A percentile compares a stretch with the other conserved stretches of the same genome.
Evolutionary conservation across 2,797 vertebrate species (phyloP).

Genomic region (Otolemur crassicaudatus): DNA sequence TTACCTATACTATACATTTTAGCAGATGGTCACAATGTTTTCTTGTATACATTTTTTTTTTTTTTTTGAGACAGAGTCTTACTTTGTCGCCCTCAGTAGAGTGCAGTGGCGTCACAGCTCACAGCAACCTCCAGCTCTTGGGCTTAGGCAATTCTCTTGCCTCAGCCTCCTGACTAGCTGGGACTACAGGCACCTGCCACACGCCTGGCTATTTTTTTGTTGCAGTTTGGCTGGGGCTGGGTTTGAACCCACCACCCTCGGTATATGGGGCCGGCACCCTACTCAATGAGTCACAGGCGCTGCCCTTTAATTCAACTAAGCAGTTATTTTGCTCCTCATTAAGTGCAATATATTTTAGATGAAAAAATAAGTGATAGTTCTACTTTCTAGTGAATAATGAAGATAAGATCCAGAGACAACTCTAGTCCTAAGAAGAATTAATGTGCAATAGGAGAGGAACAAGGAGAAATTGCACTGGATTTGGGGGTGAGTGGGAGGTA

Average conservation of each 20-base stretch:
- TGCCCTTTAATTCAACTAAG: conserved; percentile 47
- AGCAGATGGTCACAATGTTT: conserved; percentile 33
- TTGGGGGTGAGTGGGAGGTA: background rate
- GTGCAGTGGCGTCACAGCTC: too few species aligned
- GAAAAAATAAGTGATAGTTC: conserved; percentile 1
- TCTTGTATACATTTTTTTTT: conserved; percentile 37
- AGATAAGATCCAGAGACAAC: conserved; percentile 29
- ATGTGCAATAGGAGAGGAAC: background rate
- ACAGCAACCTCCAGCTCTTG: too few species aligned
- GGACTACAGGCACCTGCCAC: too few species aligned
- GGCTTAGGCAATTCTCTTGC: too few species aligned
- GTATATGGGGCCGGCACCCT: too few species aligned
- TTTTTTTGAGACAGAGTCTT: too few species aligned
- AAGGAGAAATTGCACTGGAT: background rate
- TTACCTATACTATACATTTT: conserved; percentile 18
- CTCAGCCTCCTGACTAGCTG: too few species aligned
- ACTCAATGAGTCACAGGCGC: too few species aligned
- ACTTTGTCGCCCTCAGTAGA: too few species aligned
- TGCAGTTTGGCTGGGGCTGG: too few species aligned
- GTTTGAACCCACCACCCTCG: too few species aligned
- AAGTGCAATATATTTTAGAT: background rate
- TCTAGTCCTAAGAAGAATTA: background rate
- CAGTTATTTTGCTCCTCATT: conserved; percentile 13
- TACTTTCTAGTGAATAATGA: background rate
- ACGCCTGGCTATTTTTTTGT: too few species aligned